phyloP scores from a whole-genome alignment of 2,888 invertebrate species.

The Brassicogethes aeneus region DNA sequence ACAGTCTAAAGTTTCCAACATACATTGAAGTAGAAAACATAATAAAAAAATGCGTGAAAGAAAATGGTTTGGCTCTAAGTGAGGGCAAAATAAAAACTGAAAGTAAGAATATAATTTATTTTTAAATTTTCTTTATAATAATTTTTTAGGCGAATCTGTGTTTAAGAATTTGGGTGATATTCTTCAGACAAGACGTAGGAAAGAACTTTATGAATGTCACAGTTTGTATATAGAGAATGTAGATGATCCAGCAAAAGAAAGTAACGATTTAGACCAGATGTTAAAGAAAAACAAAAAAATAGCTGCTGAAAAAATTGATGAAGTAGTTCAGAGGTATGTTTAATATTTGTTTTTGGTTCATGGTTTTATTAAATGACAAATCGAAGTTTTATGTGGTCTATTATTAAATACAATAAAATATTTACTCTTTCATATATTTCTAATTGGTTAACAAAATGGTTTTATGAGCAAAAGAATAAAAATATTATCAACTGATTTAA shows the following conservation, averaged over 20 bases:
- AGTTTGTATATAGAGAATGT: slow-evolving; percentile 19
- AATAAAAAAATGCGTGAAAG: slow-evolving; percentile 23
- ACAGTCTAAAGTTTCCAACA: slow-evolving; percentile 29
- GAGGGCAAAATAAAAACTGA: slow-evolving; percentile 25
- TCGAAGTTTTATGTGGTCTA: no score
- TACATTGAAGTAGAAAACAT: slow-evolving; percentile 30
- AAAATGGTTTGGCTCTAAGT: slow-evolving; percentile 21
- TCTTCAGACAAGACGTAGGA: slow-evolving; percentile 28
- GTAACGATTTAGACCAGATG: slow-evolving; percentile 22
- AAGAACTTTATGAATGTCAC: slow-evolving; percentile 31
- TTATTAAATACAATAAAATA: no score
- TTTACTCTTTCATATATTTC: no score
- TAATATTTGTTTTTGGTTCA: background rate
- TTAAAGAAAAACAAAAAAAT: slow-evolving; percentile 23
- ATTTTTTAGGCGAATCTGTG: slow-evolving; percentile 19
- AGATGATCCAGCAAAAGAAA: slow-evolving; percentile 30
- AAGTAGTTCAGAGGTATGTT: slow-evolving; percentile 26
- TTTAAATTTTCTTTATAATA: no score
- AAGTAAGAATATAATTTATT: no score
- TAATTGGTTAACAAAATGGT: no score
- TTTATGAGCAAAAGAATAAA: no score
- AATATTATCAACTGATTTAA: no score
- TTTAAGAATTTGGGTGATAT: slow-evolving; percentile 32
- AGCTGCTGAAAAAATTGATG: slow-evolving; percentile 24
- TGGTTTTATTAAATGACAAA: background rate